Evolutionary conservation across 2,888 invertebrate genomes (phyloP), one percentile per base, ranked within the genome.

Genomic region (Rhamnusium bicolor): DNA sequence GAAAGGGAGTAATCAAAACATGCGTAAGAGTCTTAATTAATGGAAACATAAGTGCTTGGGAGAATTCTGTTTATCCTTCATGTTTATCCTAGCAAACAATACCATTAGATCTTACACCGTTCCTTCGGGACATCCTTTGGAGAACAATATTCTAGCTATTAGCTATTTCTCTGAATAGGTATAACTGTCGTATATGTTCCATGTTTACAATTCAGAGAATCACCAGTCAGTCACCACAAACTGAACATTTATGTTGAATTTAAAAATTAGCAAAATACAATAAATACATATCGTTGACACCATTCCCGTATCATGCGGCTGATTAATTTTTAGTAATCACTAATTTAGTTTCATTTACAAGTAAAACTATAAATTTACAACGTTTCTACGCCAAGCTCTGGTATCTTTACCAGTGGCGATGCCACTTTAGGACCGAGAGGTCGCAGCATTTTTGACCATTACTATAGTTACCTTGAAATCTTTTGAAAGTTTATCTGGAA

Each of bases 1-100:
- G 49, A 63, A 47, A 62, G 2, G 24, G 2, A 7, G 16, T 51
- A 51, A 24, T 51, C 51, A 62, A 6, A 63, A 51, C 63, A 29
- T 63, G 63, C 63, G 63, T 61, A 61, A 47, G 61, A 63, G 46
- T 51, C 51, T 63, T 63, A 63, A 63, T 63, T 63, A 63, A 63
- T 63, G 51, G 16, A 63, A 51, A 51, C 63, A 63, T 27, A 63
- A 63, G 49, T 63, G 63, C 63, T 47, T 29, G 7, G 2, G 49
- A 63, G 51, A 27, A 63, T 63, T 49, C 24, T 18, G 29, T 51
- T 47, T 51, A 63, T 63, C 63, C 27, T 49, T 14, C 10, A 24
- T 63, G 49, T 51, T 63, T 63, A 27, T 63, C 63, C 63, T 18
- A 27, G 18, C 63, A 27, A 51, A 49, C 51, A 27, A 21, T 14